These are phyloP conservation scores for Elanus axillaris DNA, from an alignment of 2,113 vertebrate species.

Conservation along the genomic window DNA sequence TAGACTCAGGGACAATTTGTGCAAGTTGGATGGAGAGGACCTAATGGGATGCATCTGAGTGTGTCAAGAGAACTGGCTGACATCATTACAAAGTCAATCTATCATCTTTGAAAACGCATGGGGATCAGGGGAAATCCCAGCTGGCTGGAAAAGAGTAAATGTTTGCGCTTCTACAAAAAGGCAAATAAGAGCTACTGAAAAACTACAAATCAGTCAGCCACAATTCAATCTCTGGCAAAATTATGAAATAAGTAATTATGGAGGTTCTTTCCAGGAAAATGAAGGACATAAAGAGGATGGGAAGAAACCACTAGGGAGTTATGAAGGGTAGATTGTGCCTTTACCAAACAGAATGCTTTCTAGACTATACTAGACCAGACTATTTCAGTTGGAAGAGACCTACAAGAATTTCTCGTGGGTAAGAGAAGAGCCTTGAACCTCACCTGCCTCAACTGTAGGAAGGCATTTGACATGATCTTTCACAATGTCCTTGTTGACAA, in stretches of 20 bases:
- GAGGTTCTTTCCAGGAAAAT: not conserved
- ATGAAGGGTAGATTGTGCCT: not conserved
- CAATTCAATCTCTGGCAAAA: not conserved
- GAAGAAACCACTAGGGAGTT: not conserved
- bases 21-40: not conserved
- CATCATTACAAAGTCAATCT: not conserved
- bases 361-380: too few species aligned
- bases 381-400: not conserved
- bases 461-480: not conserved
- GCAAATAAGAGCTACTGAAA: not conserved
- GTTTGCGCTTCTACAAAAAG: not conserved
- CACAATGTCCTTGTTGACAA: not conserved
- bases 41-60: not conserved
- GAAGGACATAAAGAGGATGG: not conserved
- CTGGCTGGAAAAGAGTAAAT: not conserved
- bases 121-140: not conserved
- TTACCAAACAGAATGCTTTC: not conserved
- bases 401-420: not conserved
- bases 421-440: not conserved
- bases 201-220: not conserved
- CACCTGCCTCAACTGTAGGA: not conserved
- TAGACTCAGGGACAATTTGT: not conserved
- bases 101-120: not conserved
- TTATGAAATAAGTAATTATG: not conserved
- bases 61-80: not conserved